A percentile compares a stretch with the other conserved stretches of the same genome.
Evolutionary conservation across 2,888 invertebrate genomes (phyloP).

Genomic region (Antheraea assamensis): DNA sequence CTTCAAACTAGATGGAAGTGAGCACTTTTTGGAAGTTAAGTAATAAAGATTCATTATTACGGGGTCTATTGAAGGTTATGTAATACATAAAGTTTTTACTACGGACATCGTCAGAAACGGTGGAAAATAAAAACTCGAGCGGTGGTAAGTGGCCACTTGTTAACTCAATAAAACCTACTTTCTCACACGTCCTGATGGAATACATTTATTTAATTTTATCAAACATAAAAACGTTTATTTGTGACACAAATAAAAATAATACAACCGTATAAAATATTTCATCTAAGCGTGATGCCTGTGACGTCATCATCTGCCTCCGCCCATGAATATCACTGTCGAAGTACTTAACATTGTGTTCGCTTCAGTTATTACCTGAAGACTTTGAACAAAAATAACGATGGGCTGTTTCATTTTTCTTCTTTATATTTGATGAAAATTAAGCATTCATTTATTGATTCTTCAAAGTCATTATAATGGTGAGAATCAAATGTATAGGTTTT

Average conservation of each 20-base stretch:
- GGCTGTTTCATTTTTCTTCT: background rate
- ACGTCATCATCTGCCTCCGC: background rate
- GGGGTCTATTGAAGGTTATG: background rate
- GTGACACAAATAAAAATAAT: background rate
- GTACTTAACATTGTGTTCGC: background rate
- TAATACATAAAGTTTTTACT: conserved; percentile 8
- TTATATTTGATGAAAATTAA: background rate
- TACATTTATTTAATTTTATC: background rate
- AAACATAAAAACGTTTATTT: background rate
- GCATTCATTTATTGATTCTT: background rate
- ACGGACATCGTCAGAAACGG: background rate
- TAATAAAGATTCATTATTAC: background rate
- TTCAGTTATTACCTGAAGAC: background rate
- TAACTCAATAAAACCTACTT: background rate
- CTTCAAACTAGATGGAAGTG: background rate
- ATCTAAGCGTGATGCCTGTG: background rate
- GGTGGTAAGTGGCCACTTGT: conserved; percentile 11
- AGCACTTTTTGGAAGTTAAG: background rate
- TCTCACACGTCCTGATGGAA: background rate
- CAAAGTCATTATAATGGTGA: background rate
- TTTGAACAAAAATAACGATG: background rate
- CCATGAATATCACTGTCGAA: background rate
- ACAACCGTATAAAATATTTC: background rate
- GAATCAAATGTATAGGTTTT: background rate
- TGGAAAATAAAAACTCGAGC: conserved; percentile 12